Evolutionary conservation across 1,140 invertebrate genomes (phyloP), one percentile per base, ranked within the genome.

Genomic region (Hylaeus anthracinus): DNA sequence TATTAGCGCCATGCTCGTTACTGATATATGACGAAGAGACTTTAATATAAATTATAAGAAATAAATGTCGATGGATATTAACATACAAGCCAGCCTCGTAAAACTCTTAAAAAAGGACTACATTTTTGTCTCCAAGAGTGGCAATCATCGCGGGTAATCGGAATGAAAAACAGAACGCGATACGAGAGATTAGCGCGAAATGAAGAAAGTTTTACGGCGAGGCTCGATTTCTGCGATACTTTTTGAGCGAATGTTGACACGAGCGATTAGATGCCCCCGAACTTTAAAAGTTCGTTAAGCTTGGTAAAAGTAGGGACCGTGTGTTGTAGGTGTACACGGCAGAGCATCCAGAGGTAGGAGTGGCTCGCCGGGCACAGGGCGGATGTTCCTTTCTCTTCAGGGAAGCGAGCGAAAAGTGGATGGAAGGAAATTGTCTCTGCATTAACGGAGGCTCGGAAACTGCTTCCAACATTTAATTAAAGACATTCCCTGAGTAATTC

Each of bases 401-500:
- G 78, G 71, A 64, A 83, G 82, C 65, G 86, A 87, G 88, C 89
- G 90, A 88, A 90, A 91, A 92, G 91, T 92, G 88, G 90, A 93
- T 92, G 86, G 90, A 91, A 92, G 91, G 91, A 93, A 93, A 93
- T 93, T 93, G 92, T 93, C 92, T 92, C 91, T 91, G 89, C 92
- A 93, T 92, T 92, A 92, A 92, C 91, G 90, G 89, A 92, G 91
- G 90, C 90, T 92, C 90, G 90, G 89, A 92, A 92, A 91, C 92
- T 93, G 90, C 89, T 92, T 89, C 91, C 91, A 92, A 92, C 91
- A 92, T 93, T 93, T 93, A 93, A 93, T 93, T 93, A 92, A 93
- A 93, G 91, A 90, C 91, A 91, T 91, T 92, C 91, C 89, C 90
- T 91, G 88, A 91, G 89, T 91, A 92, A 91, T 92, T 92, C 90